phyloP scores from a whole-genome alignment of 2,888 invertebrate species.

The Amblyjoppa fuscipennis region DNA sequence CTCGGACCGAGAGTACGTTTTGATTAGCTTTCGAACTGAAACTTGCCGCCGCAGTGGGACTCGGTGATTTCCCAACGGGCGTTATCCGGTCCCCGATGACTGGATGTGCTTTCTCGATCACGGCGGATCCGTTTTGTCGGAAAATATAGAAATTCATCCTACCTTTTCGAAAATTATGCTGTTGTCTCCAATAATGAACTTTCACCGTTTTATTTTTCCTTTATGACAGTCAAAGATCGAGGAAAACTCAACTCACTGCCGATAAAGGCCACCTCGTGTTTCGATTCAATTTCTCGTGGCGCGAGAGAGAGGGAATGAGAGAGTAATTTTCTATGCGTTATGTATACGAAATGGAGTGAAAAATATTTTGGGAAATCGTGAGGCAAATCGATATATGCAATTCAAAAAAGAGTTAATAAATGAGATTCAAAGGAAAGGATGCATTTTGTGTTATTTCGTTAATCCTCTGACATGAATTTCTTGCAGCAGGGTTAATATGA shows the following conservation, averaged over 20 bases:
- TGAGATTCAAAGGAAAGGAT: constrained; percentile 45
- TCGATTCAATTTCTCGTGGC: neutral
- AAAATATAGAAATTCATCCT: constrained; percentile 45
- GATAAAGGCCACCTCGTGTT: neutral
- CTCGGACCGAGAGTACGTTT: constrained; percentile 41
- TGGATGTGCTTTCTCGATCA: constrained; percentile 9
- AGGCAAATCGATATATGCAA: constrained; percentile 1
- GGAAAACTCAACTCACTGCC: neutral
- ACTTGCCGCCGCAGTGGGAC: constrained; percentile 44
- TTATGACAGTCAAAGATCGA: neutral
- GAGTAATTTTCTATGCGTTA: constrained; percentile 37
- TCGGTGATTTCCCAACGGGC: constrained; percentile 58
- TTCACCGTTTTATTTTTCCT: neutral
- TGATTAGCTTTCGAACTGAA: constrained; percentile 55
- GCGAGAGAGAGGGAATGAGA: neutral
- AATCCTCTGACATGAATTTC: constrained; percentile 10
- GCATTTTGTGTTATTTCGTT: constrained; percentile 20
- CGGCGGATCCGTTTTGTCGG: constrained; percentile 23
- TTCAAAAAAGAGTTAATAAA: constrained; percentile 16
- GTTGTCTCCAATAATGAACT: neutral
- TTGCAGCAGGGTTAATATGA: neutral
- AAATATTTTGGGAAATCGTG: constrained; percentile 32
- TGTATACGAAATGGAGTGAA: neutral
- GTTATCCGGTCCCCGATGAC: constrained; percentile 13
- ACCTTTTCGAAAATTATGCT: neutral